Evolutionary conservation across 35 echinoderm and acorn worm species (phyloP).

Genomic region (Anneissia japonica): DNA sequence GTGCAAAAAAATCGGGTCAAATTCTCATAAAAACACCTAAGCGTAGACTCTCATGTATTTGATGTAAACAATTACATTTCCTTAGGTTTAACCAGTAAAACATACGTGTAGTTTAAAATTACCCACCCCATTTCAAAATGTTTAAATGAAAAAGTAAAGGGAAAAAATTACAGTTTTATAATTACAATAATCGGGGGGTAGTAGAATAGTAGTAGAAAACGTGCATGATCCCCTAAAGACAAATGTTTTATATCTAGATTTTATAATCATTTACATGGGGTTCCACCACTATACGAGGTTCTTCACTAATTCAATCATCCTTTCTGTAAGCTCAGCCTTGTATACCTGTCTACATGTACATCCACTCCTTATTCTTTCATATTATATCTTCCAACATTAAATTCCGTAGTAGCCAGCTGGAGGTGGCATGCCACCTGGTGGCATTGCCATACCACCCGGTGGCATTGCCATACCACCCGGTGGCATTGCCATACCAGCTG

Average conservation of each 20-base stretch:
- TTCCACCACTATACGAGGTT: no score
- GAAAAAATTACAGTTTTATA: not conserved
- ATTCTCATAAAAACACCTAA: no score
- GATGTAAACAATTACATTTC: no score
- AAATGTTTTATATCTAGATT: not conserved
- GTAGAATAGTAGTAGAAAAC: not conserved
- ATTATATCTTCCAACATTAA: not conserved
- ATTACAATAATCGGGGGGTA: not conserved
- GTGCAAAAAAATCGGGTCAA: no score
- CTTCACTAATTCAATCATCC: not conserved
- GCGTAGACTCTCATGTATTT: no score
- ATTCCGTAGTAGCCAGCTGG: constrained; percentile 38
- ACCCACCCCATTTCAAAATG: no score
- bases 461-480: constrained; percentile 39
- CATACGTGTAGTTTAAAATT: no score
- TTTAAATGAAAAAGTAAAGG: not conserved
- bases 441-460: constrained; percentile 30
- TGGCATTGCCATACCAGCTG: constrained; percentile 44
- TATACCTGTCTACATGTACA: not conserved
- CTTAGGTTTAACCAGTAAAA: no score
- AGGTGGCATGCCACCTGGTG: not conserved
- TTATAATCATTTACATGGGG: no score
- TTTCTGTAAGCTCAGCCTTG: not conserved
- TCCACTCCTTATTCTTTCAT: not conserved
- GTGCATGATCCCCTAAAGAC: not conserved